A percentile compares a stretch with the other conserved stretches of the same genome.
phyloP scores from a whole-genome alignment of 92 coral and sea anemone genomes.

The Porites evermanni region DNA sequence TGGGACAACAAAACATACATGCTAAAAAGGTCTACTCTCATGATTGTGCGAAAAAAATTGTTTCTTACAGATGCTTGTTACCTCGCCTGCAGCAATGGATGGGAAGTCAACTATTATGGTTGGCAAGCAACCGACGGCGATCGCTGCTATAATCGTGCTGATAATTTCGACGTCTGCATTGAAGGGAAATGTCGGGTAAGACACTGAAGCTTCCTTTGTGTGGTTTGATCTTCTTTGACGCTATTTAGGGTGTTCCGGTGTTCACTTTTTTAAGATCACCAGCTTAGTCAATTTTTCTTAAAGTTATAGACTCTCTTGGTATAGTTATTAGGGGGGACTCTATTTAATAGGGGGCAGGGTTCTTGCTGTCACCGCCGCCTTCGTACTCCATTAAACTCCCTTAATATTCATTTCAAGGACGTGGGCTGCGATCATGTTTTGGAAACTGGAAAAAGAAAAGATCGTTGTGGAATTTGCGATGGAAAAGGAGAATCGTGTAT shows the following conservation, averaged over 20 bases:
- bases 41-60: too few species aligned
- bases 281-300: too few species aligned
- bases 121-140: slow-evolving; percentile 54
- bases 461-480: slow-evolving; percentile 51
- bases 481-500: slow-evolving; percentile 35
- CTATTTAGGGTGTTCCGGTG: too few species aligned
- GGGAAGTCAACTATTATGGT: slow-evolving; percentile 26
- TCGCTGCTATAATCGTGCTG: slow-evolving; percentile 52
- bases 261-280: too few species aligned
- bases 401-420: background rate
- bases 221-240: background rate
- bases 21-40: background rate
- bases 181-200: slow-evolving; percentile 66
- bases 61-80: slow-evolving; percentile 34
- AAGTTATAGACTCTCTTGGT: too few species aligned
- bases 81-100: slow-evolving; percentile 39
- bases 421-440: slow-evolving; percentile 45
- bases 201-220: background rate
- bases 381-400: too few species aligned
- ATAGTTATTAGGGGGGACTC: too few species aligned
- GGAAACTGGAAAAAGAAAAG: slow-evolving; percentile 32
- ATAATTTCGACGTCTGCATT: slow-evolving; percentile 62
- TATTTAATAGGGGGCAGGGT: too few species aligned
- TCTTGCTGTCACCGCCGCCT: too few species aligned
- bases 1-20: too few species aligned